Conservation (phyloP, 1,140 invertebrate species). For the Plutomurus gul region DNA sequence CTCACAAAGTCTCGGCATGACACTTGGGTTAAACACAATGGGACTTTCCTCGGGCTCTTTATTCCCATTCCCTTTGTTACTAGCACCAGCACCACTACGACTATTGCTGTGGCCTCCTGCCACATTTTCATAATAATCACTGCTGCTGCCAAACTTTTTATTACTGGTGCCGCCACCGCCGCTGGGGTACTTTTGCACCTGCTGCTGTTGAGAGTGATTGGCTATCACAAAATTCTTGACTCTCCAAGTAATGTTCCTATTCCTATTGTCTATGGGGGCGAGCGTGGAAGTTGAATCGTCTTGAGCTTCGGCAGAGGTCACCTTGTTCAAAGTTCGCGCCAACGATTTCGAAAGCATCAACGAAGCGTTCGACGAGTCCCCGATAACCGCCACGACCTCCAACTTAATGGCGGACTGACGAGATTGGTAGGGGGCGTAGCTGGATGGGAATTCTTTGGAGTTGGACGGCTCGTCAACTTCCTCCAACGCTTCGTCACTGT, state of each 20-base stretch:
- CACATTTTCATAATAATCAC: constrained; percentile 11
- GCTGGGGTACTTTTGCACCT: constrained; percentile 2
- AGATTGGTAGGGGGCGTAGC: background rate
- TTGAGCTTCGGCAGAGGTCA: background rate
- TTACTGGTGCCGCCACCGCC: background rate
- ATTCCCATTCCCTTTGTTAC: constrained; percentile 3
- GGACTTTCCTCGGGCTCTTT: constrained; percentile 4
- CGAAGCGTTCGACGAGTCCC: constrained; percentile 40
- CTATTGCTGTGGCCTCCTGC: background rate
- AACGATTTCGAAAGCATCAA: constrained; percentile 39
- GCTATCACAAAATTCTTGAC: constrained; percentile 44
- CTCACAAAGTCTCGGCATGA: constrained; percentile 46
- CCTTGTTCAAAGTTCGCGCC: constrained; percentile 34
- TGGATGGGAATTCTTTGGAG: background rate
- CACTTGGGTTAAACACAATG: constrained; percentile 33
- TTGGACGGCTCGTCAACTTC: constrained; percentile 1
- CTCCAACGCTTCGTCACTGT: constrained; percentile 3
- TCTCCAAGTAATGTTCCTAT: constrained; percentile 42
- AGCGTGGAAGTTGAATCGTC: background rate
- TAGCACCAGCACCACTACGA: background rate
- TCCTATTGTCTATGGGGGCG: background rate
- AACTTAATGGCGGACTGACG: constrained; percentile 14
- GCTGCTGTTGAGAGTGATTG: constrained; percentile 17
- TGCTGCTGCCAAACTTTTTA: background rate
- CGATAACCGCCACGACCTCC: constrained; percentile 42